Percentiles rank a stretch among this genome's conserved stretches.
Conservation (phyloP, 2,888 invertebrate species). For the Xylota segnis region DNA sequence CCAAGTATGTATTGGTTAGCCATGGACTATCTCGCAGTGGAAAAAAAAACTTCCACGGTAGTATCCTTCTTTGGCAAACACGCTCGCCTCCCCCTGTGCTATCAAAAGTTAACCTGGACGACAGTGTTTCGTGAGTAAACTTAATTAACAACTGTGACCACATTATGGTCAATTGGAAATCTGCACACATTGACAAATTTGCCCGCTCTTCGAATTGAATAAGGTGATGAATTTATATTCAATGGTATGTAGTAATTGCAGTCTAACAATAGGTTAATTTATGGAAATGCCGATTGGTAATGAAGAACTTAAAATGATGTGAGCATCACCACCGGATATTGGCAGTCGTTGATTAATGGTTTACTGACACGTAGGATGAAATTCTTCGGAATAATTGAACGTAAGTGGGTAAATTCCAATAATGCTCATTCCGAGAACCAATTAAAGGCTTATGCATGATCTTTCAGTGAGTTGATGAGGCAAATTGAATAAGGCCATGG, state of each 20-base stretch:
- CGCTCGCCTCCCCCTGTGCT: not conserved
- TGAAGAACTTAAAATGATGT: not conserved
- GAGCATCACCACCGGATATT: not conserved
- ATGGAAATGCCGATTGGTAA: constrained; percentile 7
- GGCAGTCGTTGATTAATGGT: not conserved
- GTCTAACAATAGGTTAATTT: not conserved
- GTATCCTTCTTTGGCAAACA: not conserved
- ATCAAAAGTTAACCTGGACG: not conserved
- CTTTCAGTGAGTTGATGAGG: too few species aligned
- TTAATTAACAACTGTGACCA: constrained; percentile 28
- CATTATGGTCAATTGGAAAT: constrained; percentile 35
- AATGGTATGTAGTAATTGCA: not conserved
- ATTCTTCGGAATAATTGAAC: not conserved
- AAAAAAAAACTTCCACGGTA: not conserved
- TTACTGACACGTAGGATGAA: not conserved
- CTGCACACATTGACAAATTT: constrained; percentile 33
- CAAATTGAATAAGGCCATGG: too few species aligned
- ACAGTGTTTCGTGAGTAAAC: constrained; percentile 40
- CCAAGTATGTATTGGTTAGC: not conserved
- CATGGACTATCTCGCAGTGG: not conserved
- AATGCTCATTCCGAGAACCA: too few species aligned
- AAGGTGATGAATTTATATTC: constrained; percentile 20
- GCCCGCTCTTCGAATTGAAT: not conserved
- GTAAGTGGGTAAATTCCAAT: not conserved
- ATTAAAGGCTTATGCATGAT: too few species aligned